Evolutionary conservation across 2,888 invertebrate species (phyloP).

Genomic region (Tenthredo amoena): DNA sequence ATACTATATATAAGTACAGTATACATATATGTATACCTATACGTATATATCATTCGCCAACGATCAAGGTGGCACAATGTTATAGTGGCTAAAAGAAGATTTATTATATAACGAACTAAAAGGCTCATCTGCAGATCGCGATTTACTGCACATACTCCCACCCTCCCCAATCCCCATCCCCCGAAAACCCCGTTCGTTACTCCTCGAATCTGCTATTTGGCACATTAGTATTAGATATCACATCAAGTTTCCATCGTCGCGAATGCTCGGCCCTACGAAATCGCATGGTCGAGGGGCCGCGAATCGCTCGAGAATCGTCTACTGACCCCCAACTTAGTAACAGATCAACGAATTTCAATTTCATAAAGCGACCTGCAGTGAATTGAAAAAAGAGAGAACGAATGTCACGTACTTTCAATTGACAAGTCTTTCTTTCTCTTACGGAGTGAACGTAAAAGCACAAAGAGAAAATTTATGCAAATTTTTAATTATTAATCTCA

Average conservation of each 20-base stretch:
- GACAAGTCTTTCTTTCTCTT: background rate
- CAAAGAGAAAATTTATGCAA: background rate
- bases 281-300: background rate
- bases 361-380: background rate
- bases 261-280: slow-evolving; percentile 59
- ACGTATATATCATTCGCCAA: slow-evolving; percentile 1
- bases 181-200: slow-evolving; percentile 44
- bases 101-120: slow-evolving; percentile 16
- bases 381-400: background rate
- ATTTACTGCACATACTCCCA: slow-evolving; percentile 30
- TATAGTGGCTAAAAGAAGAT: background rate
- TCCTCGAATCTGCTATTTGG: slow-evolving; percentile 76
- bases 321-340: background rate
- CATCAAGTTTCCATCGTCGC: slow-evolving; percentile 70
- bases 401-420: background rate
- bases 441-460: background rate
- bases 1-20: slow-evolving; percentile 41
- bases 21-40: background rate
- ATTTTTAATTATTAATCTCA: background rate
- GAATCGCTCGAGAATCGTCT: background rate
- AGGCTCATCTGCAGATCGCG: background rate
- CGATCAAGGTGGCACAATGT: slow-evolving; percentile 23
- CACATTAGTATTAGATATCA: slow-evolving; percentile 76
- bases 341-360: background rate
- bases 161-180: background rate